Evolutionary conservation across 2,797 vertebrate genomes (phyloP).

Genomic region (Sandelia bainsii): DNA sequence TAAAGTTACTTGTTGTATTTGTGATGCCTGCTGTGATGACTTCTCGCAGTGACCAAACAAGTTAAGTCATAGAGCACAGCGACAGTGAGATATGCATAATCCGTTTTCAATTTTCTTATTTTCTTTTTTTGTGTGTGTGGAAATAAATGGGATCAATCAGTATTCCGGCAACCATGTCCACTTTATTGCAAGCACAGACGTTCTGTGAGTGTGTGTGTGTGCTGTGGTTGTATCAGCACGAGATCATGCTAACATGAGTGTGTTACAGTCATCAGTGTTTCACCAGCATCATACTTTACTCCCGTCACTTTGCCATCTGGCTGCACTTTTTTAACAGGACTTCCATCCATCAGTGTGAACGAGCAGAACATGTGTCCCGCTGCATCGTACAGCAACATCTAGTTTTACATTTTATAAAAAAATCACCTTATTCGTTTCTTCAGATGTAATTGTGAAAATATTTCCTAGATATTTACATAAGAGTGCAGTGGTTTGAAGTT

Average conservation of each 20-base stretch:
- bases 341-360: conserved; percentile 53
- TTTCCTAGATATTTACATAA: neutral
- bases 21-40: no score
- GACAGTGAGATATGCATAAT: no score
- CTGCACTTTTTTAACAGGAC: conserved; percentile 50
- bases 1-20: neutral
- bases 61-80: no score
- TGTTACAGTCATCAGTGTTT: conserved; percentile 58
- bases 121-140: fast-evolving
- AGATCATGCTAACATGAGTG: conserved; percentile 23
- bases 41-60: no score
- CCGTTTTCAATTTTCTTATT: neutral
- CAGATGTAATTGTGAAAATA: neutral
- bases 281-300: conserved; percentile 40
- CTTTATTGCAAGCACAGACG: neutral
- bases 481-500: neutral
- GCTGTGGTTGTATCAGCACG: neutral
- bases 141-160: neutral
- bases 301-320: conserved; percentile 65
- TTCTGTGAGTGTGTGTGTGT: neutral
- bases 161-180: fast-evolving
- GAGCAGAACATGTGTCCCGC: conserved; percentile 33
- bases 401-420: conserved; percentile 9
- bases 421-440: neutral
- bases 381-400: conserved; percentile 1